These are phyloP conservation scores for Otus scops DNA, from an alignment of 2,797 vertebrate species.

Conservation along the genomic window DNA sequence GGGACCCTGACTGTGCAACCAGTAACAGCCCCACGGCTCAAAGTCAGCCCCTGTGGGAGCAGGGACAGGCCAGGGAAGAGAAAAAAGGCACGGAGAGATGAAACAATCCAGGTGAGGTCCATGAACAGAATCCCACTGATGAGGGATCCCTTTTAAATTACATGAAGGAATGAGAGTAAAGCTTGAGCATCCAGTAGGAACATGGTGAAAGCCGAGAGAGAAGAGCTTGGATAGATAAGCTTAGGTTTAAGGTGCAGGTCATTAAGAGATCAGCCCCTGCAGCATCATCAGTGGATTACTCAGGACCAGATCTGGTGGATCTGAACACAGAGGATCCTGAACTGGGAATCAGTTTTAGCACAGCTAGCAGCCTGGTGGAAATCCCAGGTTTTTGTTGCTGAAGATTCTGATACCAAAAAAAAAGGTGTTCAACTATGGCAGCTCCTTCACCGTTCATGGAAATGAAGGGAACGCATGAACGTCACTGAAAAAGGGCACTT, in stretches of 20 bases:
- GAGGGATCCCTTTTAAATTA: background rate
- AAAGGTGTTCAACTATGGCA: background rate
- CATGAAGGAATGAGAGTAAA: background rate
- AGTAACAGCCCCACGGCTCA: background rate
- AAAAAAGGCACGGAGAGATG: background rate
- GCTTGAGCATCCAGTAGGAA: background rate
- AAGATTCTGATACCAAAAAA: background rate
- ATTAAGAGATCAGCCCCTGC: background rate
- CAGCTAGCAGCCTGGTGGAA: background rate
- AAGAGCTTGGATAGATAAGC: background rate
- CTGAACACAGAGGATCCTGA: background rate
- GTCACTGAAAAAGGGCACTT: fast-evolving
- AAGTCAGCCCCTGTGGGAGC: background rate
- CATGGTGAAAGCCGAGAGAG: background rate
- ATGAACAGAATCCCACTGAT: background rate
- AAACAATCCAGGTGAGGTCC: background rate
- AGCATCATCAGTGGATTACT: background rate
- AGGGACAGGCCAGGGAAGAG: background rate
- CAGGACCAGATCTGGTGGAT: background rate
- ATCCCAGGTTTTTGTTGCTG: background rate
- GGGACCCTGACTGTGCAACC: background rate
- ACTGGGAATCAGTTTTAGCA: background rate
- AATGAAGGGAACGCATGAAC: background rate
- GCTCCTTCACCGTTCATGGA: background rate
- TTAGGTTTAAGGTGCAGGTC: background rate